Conservation (phyloP, 2,888 invertebrate genomes). For the Pollenia angustigena region DNA sequence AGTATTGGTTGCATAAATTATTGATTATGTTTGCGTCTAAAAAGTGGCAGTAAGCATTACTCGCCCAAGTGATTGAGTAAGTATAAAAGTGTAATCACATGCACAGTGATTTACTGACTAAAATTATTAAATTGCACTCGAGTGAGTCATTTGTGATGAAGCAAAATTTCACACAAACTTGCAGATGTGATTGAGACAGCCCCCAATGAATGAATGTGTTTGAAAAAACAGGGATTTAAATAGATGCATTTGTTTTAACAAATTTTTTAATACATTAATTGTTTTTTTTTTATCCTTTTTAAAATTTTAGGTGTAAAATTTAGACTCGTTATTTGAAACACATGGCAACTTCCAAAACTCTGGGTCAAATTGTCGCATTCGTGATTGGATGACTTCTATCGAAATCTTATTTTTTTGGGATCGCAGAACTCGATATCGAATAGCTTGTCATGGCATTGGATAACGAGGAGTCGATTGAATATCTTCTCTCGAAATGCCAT, state of each 20-base stretch:
- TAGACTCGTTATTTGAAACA: too few relatives aligned
- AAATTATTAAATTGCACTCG: conserved; percentile 58
- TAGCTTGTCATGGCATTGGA: too few relatives aligned
- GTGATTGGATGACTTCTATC: too few relatives aligned
- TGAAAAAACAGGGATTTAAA: conserved; percentile 11
- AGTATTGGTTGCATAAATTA: neutral
- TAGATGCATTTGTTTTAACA: neutral
- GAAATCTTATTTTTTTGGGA: too few relatives aligned
- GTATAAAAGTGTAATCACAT: conserved; percentile 26
- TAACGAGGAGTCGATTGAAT: too few relatives aligned
- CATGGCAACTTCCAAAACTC: too few relatives aligned
- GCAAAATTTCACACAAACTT: conserved; percentile 34
- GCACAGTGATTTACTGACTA: conserved; percentile 49
- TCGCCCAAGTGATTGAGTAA: conserved; percentile 32
- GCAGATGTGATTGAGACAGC: conserved; percentile 19
- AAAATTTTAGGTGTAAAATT: too few relatives aligned
- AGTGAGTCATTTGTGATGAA: conserved; percentile 67
- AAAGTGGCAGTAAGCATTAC: conserved; percentile 16
- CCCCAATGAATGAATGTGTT: neutral
- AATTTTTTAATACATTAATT: neutral
- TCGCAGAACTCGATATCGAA: too few relatives aligned
- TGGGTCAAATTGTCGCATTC: too few relatives aligned
- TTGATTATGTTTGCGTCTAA: neutral
- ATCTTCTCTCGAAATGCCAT: too few relatives aligned
- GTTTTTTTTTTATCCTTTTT: too few relatives aligned